Conservation (phyloP, 2,113 vertebrate genomes). For the Oenanthe oenanthe region DNA sequence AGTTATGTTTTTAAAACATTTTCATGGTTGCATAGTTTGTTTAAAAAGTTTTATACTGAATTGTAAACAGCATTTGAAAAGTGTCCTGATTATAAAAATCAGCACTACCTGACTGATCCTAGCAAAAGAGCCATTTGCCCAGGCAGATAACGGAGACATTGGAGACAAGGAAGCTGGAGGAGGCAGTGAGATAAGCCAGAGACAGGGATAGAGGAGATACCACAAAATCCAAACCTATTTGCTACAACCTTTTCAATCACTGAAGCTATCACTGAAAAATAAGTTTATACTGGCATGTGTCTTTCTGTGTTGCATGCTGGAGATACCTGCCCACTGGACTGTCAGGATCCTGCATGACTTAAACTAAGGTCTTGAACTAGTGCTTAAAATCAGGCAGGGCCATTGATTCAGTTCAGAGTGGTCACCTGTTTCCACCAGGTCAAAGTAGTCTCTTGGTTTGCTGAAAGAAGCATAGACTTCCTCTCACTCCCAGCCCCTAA, state of each 20-base stretch:
- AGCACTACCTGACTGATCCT: background rate
- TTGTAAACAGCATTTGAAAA: background rate
- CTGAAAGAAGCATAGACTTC: background rate
- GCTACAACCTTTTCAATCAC: background rate
- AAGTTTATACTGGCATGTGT: background rate
- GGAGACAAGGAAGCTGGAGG: background rate
- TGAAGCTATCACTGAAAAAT: background rate
- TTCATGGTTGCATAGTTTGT: background rate
- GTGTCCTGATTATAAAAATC: background rate
- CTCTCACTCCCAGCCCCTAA: fast-evolving
- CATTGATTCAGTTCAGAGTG: background rate
- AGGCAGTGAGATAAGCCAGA: background rate
- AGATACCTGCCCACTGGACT: background rate
- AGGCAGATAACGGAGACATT: background rate
- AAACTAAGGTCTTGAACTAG: background rate
- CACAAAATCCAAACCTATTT: background rate
- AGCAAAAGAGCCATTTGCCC: background rate
- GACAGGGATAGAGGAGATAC: background rate
- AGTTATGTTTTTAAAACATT: fast-evolving
- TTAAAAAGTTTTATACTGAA: background rate
- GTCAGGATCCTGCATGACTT: fast-evolving
- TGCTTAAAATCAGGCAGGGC: background rate
- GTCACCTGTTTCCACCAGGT: background rate
- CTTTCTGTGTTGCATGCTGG: background rate
- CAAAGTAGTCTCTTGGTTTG: background rate